These are phyloP conservation scores for Plutella xylostella DNA, from an alignment of 2,888 invertebrate species.

Conservation along the genomic window DNA sequence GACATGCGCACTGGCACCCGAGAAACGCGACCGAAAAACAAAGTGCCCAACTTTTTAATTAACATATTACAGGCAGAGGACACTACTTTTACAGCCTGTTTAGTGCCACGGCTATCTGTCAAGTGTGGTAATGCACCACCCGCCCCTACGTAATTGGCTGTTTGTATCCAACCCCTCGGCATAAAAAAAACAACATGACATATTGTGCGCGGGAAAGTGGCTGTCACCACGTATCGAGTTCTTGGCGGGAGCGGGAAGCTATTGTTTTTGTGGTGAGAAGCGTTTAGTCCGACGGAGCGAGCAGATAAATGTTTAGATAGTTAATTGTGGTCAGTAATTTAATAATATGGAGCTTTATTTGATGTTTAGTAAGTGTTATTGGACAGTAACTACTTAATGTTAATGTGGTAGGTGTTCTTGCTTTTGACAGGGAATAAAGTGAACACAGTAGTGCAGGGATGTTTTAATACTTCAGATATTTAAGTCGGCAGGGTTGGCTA, in stretches of 20 bases:
- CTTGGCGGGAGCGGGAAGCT: constrained; percentile 34
- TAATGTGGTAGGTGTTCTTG: no score
- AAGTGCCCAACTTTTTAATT: constrained; percentile 20
- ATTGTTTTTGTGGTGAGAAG: constrained; percentile 51
- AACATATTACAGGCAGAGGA: constrained; percentile 34
- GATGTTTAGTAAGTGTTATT: neutral
- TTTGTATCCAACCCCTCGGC: constrained; percentile 64
- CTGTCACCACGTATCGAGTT: constrained; percentile 57
- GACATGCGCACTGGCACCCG: constrained; percentile 52
- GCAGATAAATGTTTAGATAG: constrained; percentile 45
- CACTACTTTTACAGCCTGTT: constrained; percentile 39
- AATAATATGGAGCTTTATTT: no score
- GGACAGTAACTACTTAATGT: no score
- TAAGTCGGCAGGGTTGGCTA: no score
- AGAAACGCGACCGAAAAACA: constrained; percentile 20
- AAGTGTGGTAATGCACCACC: constrained; percentile 51
- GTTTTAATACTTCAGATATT: no score
- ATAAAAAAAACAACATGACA: constrained; percentile 57
- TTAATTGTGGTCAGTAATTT: no score
- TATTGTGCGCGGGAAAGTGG: constrained; percentile 64
- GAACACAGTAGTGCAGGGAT: no score
- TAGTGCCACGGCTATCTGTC: constrained; percentile 59
- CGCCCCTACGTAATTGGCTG: constrained; percentile 65
- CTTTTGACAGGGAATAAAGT: no score
- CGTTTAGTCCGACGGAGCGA: constrained; percentile 52